Percentiles rank a stretch among this genome's conserved stretches.
Evolutionary conservation across 2,888 invertebrate genomes (phyloP).

Genomic region (Drosophila borborema): DNA sequence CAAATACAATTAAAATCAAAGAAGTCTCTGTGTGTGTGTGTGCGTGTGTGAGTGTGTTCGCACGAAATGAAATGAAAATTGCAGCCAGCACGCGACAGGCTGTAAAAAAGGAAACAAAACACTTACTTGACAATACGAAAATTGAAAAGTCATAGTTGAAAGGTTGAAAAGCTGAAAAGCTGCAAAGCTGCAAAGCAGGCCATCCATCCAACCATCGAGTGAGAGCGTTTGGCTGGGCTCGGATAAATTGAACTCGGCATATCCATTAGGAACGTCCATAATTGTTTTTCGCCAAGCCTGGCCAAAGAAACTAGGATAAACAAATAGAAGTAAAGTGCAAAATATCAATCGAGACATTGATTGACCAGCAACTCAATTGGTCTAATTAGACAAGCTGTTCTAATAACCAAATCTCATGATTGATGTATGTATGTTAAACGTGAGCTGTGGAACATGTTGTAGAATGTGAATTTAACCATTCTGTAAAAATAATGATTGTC

Average conservation of each 20-base stretch:
- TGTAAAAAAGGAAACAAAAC: conserved; percentile 24
- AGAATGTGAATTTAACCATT: neutral
- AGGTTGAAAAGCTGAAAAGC: conserved; percentile 7
- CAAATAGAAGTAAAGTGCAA: neutral
- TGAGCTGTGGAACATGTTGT: neutral
- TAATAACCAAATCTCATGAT: neutral
- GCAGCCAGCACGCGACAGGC: conserved; percentile 2
- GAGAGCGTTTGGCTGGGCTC: neutral
- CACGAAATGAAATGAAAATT: neutral
- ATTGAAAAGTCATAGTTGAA: conserved; percentile 49
- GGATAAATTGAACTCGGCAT: conserved; percentile 20
- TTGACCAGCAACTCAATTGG: neutral
- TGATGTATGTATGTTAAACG: neutral
- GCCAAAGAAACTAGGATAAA: neutral
- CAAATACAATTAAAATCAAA: conserved; percentile 70
- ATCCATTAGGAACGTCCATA: conserved; percentile 36
- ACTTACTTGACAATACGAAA: conserved; percentile 35
- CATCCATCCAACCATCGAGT: neutral
- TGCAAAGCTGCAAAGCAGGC: neutral
- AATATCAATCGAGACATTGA: neutral
- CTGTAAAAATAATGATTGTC: too few relatives aligned
- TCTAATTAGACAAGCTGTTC: neutral
- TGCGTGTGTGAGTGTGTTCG: neutral
- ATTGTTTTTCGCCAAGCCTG: neutral
- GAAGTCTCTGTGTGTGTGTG: conserved; percentile 23